A percentile compares a stretch with the other conserved stretches of the same genome.
Evolutionary conservation across 2,797 vertebrate genomes (phyloP).

Genomic region (Halcyon smyrnensis): DNA sequence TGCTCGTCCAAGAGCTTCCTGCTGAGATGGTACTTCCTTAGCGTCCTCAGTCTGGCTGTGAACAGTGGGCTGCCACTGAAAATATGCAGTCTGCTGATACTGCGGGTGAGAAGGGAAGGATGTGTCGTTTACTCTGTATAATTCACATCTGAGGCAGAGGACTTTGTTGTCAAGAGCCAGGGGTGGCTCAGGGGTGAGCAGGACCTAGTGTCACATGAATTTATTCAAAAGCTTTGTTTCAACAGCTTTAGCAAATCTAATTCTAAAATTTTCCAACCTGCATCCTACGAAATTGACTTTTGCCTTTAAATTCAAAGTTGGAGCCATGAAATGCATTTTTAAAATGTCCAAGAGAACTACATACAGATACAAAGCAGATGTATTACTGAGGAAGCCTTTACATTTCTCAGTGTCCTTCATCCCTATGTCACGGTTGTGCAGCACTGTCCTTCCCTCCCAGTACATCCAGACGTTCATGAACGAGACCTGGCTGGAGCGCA

Average conservation of each 20-base stretch:
- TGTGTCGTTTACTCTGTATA: not conserved
- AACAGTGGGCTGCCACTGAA: not conserved
- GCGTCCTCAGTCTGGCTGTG: not conserved
- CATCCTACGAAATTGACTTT: not conserved
- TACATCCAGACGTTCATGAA: constrained; percentile 90
- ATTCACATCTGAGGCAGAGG: not conserved
- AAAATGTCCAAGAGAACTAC: not conserved
- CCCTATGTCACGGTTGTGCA: not conserved
- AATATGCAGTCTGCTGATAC: not conserved
- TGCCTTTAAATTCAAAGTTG: not conserved
- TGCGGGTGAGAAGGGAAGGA: not conserved
- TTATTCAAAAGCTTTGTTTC: not conserved
- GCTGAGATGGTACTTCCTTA: not conserved
- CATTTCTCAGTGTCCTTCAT: not conserved
- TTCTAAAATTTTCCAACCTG: not conserved
- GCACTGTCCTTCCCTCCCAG: constrained; percentile 69
- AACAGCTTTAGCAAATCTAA: not conserved
- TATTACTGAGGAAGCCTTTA: not conserved
- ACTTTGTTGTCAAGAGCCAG: not conserved
- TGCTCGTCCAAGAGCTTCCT: not conserved
- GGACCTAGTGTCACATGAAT: not conserved
- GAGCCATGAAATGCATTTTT: not conserved
- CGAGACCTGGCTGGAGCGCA: constrained; percentile 84
- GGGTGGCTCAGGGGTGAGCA: not conserved
- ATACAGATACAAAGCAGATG: not conserved